Conservation (phyloP, 2,113 vertebrate genomes). For the Prietella phreatophila region DNA sequence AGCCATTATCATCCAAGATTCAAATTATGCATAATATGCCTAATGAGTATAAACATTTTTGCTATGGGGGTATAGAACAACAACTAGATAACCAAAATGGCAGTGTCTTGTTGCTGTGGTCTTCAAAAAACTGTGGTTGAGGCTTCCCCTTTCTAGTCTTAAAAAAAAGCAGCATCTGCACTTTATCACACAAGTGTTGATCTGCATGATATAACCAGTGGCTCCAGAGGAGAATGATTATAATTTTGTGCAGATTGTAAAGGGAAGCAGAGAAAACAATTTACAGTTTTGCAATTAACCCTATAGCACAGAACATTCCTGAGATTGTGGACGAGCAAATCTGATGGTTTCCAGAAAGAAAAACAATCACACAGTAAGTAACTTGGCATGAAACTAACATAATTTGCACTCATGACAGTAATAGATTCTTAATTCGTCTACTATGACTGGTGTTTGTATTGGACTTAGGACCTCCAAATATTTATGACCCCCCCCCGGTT, state of each 20-base stretch:
- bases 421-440: neutral
- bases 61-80: no score
- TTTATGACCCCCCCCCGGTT: neutral
- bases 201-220: neutral
- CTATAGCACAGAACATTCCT: neutral
- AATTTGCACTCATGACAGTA: neutral
- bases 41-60: neutral
- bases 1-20: no score
- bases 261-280: neutral
- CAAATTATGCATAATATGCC: neutral
- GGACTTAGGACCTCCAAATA: neutral
- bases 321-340: neutral
- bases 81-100: neutral
- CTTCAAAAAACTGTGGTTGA: neutral
- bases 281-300: neutral
- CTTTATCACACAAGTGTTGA: neutral
- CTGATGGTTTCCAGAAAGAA: slow-evolving; percentile 22
- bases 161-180: neutral
- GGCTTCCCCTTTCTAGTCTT: slow-evolving; percentile 10
- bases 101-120: neutral
- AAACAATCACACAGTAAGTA: slow-evolving; percentile 55
- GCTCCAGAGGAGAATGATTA: neutral
- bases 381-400: neutral
- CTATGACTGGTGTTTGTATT: neutral
- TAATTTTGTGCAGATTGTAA: neutral